Percentiles rank a stretch among this genome's conserved stretches.
Evolutionary conservation across 1,140 invertebrate species (phyloP).

Genomic region (Drosophila obscura): DNA sequence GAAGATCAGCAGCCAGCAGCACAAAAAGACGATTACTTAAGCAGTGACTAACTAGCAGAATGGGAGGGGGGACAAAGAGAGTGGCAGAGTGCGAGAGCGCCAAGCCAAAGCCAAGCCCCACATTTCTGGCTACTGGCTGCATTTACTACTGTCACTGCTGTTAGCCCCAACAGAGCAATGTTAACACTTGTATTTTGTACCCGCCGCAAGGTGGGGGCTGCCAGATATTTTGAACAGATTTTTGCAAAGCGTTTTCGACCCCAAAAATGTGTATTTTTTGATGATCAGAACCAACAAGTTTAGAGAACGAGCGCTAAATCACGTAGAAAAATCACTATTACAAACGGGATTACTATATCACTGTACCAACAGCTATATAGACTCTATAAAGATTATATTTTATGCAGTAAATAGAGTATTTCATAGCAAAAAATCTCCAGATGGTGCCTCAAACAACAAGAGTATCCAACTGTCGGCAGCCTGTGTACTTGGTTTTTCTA

Average conservation of each 20-base stretch:
- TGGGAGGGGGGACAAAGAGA: constrained; percentile 19
- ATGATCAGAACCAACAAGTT: too few relatives aligned
- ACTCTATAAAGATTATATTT: too few relatives aligned
- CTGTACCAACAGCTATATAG: too few relatives aligned
- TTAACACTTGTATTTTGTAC: constrained; percentile 7
- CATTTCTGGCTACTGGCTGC: constrained; percentile 30
- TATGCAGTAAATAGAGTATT: too few relatives aligned
- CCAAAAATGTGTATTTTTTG: too few relatives aligned
- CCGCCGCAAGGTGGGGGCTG: neutral
- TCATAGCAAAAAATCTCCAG: too few relatives aligned
- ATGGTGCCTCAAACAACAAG: constrained; percentile 9
- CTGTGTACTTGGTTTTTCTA: neutral
- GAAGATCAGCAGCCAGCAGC: constrained; percentile 35
- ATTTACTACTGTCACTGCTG: constrained; percentile 22
- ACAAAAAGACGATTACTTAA: constrained; percentile 49
- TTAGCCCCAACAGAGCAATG: constrained; percentile 38
- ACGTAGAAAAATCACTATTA: too few relatives aligned
- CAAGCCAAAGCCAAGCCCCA: constrained; percentile 53
- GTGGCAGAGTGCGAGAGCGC: constrained; percentile 8
- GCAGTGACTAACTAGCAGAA: constrained; percentile 55
- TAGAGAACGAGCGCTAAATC: too few relatives aligned
- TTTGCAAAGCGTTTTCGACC: too few relatives aligned
- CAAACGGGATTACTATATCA: too few relatives aligned
- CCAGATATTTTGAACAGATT: too few relatives aligned
- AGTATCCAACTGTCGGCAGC: constrained; percentile 16